Evolutionary conservation across 2,797 vertebrate species (phyloP).

Genomic region (Periparus ater): DNA sequence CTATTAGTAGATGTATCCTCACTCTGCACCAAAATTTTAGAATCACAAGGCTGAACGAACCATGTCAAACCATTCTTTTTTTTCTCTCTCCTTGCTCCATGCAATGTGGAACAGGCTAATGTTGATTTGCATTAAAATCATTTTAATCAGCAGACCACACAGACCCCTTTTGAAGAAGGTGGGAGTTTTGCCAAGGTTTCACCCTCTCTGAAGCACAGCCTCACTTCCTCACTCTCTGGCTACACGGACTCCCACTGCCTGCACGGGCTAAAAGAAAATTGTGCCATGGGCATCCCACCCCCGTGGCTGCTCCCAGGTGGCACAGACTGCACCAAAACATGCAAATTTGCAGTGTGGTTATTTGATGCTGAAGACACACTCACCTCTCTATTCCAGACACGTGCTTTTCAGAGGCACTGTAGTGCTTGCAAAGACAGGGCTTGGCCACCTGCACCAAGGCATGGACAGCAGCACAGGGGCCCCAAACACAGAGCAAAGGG

Average conservation of each 20-base stretch:
- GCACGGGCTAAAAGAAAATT: not conserved
- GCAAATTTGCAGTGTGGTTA: not conserved
- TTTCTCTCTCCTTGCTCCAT: not conserved
- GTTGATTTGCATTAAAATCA: not conserved
- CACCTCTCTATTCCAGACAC: not conserved
- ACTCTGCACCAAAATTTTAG: not conserved
- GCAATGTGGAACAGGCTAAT: not conserved
- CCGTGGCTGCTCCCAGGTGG: accelerated
- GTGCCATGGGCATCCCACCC: not conserved
- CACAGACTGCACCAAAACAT: not conserved
- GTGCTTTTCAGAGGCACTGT: not conserved
- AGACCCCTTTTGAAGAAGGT: not conserved
- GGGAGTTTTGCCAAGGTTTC: not conserved
- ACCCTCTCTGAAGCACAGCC: not conserved
- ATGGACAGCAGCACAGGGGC: not conserved
- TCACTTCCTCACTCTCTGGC: not conserved
- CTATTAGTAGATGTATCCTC: not conserved
- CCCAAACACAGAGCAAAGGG: not conserved
- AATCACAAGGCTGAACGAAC: not conserved
- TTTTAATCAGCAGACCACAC: not conserved
- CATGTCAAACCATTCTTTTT: not conserved
- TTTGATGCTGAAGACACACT: not conserved
- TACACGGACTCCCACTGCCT: not conserved
- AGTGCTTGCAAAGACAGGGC: not conserved
- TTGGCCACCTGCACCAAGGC: not conserved